Evolutionary conservation across 2,888 invertebrate species (phyloP), one percentile per base, ranked within the genome.

Genomic region (Punctoribates punctum): DNA sequence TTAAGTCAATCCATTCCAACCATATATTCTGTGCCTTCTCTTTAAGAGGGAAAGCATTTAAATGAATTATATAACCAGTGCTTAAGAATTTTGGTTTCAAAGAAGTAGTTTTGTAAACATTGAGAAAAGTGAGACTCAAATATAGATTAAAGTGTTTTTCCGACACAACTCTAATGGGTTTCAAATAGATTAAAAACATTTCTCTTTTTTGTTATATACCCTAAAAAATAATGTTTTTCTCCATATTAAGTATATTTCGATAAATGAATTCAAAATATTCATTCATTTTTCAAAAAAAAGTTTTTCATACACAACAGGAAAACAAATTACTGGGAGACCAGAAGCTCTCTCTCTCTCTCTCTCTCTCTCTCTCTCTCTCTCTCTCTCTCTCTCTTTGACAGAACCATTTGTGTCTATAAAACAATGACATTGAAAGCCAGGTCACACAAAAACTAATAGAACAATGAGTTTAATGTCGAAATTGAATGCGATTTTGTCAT

Each of bases 191-290:
- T 57, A 57, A 57, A 57, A 57, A 57, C n/a, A 51, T 51, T 51
- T 57, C 11, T 25, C 25, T 8, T 11, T 57, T 23, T 23, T 3
- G 1, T 57, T 23, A 23, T 57, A 23, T 57, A 57, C 23, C 20
- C 25, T 23, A 57, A 57, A 57, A 20, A 57, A 57, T 23, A 57
- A 57, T 57, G 23, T 57, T 23, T 23, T 57, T 23, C 57, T 23
- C 20, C 20, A 57, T 57, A 23, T 57, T 57, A 23, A 23, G 20
- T 23, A 57, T 57, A 57, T 57, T 57, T 57, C 57, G 23, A 57
- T 57, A 57, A 57, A 57, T 57, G 57, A 57, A 57, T 57, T 57
- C 57, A 25, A 57, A 57, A 51, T 23, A 57, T 57, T 57, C 57
- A 57, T 23, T 57, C 57, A 57, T 23, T 57, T 57, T 57, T 57